Base-by-base conservation (phyloP, 1,140 invertebrate genomes). In the Sycophila sp. region DNA sequence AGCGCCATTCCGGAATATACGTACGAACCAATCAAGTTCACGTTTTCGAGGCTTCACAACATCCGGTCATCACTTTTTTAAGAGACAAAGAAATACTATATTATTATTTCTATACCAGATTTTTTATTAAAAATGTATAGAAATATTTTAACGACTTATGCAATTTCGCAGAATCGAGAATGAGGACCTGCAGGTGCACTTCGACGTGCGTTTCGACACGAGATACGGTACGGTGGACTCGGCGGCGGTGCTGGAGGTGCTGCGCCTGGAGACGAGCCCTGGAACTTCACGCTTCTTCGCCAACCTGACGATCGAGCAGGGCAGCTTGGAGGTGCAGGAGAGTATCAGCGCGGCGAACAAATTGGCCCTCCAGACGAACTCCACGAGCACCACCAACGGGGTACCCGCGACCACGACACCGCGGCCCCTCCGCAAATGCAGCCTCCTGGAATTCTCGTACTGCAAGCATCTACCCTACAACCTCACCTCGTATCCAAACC, bases 401-500 rank as follows among this genome's bases (percentile, higher is more conserved):
- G 2, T 11, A 8, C 11, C 19, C 15, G 77, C 87, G 0, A 90
- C 88, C 0, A 86, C 87, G 36, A 80, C 85, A 0, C 81, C 87
- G 1, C 78, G 87, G 38, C 87, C 89, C 2, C 88, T 90, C 1
- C 88, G 93, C 72, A 89, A 89, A 74, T 96, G 94, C 78, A 87
- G 87, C 28, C 86, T 89, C 5, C 64, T 93, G 3, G 87, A 91
- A 47, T 81, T 96, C 1, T 78, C 86, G 2, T 94, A 94, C 70
- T 96, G 95, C 79, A 88, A 89, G 38, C 88, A 90, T 64, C 83
- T 95, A 22, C 87, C 89, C 0, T 94, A 94, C 81, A 96, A 96
- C 77, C 80, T 89, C 2, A 96, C 94, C 0, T 91, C 93, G 0
- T 96, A 95, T 80, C 95, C 95, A 0, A 96, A 96, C 82, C 82